phyloP scores from a whole-genome alignment of 2,113 vertebrate species.

The Neolamprologus hecqui region DNA sequence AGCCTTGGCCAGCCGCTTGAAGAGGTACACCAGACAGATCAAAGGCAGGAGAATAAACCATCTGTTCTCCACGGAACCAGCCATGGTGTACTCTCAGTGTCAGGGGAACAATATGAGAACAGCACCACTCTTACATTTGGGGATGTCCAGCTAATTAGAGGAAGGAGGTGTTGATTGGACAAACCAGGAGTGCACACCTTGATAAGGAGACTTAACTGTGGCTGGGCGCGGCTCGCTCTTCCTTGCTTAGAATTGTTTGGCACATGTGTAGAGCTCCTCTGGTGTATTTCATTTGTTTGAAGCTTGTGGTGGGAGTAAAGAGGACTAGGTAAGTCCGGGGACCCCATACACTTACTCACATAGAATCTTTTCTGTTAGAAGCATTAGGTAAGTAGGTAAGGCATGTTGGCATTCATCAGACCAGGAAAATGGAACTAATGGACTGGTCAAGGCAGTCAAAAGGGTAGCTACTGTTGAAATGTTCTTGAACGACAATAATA shows the following conservation, averaged over 20 bases:
- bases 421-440: neutral
- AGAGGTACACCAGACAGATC: neutral
- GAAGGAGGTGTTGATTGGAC: neutral
- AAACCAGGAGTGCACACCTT: neutral
- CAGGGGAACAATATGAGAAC: neutral
- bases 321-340: neutral
- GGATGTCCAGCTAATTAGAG: neutral
- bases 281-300: neutral
- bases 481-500: neutral
- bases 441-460: neutral
- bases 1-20: neutral
- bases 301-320: neutral
- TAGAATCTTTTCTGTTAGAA: neutral
- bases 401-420: neutral
- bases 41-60: neutral
- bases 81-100: neutral
- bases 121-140: neutral
- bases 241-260: neutral
- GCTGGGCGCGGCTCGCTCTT: fast-evolving
- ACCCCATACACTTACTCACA: neutral
- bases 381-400: neutral
- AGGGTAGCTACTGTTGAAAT: neutral
- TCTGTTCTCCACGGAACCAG: neutral
- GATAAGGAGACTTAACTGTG: fast-evolving
- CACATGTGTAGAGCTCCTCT: neutral